Evolutionary conservation across 2,797 vertebrate genomes (phyloP).

Genomic region (Hemibagrus guttatus): DNA sequence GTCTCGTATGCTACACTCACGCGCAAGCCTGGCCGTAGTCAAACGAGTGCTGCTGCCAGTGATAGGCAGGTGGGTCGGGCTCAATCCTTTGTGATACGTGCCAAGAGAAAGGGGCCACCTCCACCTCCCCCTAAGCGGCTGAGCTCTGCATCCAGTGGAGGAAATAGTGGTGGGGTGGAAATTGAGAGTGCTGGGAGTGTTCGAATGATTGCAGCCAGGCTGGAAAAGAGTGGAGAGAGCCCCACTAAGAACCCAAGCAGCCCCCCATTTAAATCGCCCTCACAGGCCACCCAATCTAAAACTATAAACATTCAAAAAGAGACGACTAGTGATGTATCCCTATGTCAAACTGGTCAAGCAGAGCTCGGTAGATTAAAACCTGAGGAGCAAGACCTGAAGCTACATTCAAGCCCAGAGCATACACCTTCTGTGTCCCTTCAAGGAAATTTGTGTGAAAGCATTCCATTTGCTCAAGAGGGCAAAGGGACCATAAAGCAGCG

Average conservation of each 20-base stretch:
- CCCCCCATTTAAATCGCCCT: neutral
- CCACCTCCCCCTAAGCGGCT: slow-evolving; percentile 90
- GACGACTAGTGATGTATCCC: slow-evolving; percentile 40
- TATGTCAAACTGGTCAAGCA: slow-evolving; percentile 22
- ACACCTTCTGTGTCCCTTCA: slow-evolving; percentile 67
- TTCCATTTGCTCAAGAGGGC: slow-evolving; percentile 93
- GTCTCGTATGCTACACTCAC: slow-evolving; percentile 89
- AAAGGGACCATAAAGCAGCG: slow-evolving; percentile 95
- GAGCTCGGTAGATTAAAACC: slow-evolving; percentile 45
- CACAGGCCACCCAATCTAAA: slow-evolving; percentile 39
- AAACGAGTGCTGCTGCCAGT: slow-evolving; percentile 57
- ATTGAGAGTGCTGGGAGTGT: slow-evolving; percentile 64
- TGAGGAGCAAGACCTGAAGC: slow-evolving; percentile 67
- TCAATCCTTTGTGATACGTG: slow-evolving; percentile 90
- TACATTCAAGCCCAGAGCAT: slow-evolving; percentile 43
- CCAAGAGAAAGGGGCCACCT: slow-evolving; percentile 86
- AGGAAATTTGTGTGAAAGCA: slow-evolving; percentile 78
- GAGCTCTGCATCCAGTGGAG: slow-evolving; percentile 78
- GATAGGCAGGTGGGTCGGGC: slow-evolving; percentile 82
- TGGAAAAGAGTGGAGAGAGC: slow-evolving; percentile 65
- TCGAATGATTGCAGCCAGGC: slow-evolving; percentile 70
- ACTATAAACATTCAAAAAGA: slow-evolving; percentile 33
- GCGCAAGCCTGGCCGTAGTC: slow-evolving; percentile 80
- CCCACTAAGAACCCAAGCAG: slow-evolving; percentile 56
- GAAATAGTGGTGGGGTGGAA: slow-evolving; percentile 33